Evolutionary conservation across 2,113 vertebrate genomes (phyloP).

Genomic region (Protomyctophum bolini): DNA sequence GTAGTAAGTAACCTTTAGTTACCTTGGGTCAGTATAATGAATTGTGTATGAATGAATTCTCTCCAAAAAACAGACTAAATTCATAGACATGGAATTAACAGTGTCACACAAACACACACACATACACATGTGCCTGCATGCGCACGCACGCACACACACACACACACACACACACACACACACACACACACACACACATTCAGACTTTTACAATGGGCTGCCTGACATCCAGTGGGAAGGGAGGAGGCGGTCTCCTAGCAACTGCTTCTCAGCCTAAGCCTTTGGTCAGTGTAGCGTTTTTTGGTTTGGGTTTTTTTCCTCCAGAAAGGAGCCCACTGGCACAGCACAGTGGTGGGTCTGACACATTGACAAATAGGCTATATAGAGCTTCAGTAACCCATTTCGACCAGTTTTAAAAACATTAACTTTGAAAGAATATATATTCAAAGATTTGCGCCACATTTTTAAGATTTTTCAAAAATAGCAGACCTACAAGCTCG

Average conservation of each 20-base stretch:
- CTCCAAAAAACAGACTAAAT: too few relatives aligned
- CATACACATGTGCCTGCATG: too few relatives aligned
- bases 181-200: neutral
- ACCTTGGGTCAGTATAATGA: too few relatives aligned
- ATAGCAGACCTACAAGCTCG: too few relatives aligned
- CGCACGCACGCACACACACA: constrained; percentile 4
- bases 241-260: constrained; percentile 74
- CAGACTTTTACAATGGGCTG: constrained; percentile 13
- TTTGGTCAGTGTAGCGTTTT: constrained; percentile 36
- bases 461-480: too few relatives aligned
- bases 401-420: too few relatives aligned
- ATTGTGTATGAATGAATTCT: too few relatives aligned
- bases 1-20: too few relatives aligned
- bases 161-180: neutral
- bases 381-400: constrained; percentile 4
- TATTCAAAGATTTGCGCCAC: too few relatives aligned
- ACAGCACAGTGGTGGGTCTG: constrained; percentile 36
- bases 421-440: too few relatives aligned
- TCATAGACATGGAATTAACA: too few relatives aligned
- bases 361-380: constrained; percentile 20
- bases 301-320: neutral
- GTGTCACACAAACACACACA: too few relatives aligned
- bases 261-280: constrained; percentile 56
- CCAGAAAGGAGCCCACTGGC: constrained; percentile 34
- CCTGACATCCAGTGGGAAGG: constrained; percentile 43